Percentiles rank a stretch among this genome's conserved stretches.
Conservation (phyloP, 1,140 invertebrate species). For the Melanaphis sacchari region DNA sequence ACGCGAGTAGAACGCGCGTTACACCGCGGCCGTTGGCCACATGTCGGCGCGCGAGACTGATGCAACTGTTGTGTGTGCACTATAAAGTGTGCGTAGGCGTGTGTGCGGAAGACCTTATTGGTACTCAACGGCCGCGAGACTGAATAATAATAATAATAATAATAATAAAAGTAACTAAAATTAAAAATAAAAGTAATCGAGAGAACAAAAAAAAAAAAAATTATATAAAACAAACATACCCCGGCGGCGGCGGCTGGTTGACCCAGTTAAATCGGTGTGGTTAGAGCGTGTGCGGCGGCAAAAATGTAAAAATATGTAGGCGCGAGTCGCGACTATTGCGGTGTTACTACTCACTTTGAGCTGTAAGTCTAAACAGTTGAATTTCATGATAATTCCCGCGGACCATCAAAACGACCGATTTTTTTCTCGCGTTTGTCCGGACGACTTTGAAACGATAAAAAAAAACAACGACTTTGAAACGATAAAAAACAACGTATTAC, state of each 20-base stretch:
- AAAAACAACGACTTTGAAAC: no score
- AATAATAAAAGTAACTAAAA: neutral
- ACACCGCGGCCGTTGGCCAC: neutral
- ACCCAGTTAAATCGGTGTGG: neutral
- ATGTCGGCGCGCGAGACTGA: neutral
- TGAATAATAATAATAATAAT: neutral
- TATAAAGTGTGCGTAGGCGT: neutral
- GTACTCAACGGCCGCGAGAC: neutral
- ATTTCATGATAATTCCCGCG: conserved; percentile 10
- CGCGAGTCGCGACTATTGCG: neutral
- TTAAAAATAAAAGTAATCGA: neutral
- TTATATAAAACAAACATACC: neutral
- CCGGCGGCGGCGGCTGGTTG: neutral
- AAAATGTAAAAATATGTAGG: neutral
- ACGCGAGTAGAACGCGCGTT: neutral
- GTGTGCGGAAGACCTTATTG: neutral
- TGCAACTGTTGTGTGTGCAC: neutral
- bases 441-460: neutral
- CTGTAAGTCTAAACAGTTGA: neutral
- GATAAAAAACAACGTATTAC: no score
- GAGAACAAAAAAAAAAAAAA: neutral
- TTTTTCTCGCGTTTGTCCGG: neutral
- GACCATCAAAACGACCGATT: conserved; percentile 1
- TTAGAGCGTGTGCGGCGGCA: neutral
- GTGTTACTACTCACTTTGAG: conserved; percentile 14